phyloP scores from a whole-genome alignment of 2,888 invertebrate species.

The Dinocampus coccinellae region DNA sequence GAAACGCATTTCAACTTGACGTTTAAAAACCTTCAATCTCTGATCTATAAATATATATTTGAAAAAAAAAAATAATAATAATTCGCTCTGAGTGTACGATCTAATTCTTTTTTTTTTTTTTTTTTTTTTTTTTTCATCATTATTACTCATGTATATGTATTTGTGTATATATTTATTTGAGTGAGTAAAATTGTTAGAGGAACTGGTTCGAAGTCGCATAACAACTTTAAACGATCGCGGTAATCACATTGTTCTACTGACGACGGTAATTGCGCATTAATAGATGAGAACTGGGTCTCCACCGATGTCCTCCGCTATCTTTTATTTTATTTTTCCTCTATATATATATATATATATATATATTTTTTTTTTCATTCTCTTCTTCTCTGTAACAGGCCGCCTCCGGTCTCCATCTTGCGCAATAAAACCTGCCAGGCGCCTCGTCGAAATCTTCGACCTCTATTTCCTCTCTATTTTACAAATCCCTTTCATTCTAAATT shows the following conservation, averaged over 20 bases:
- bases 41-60: neutral
- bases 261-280: constrained; percentile 61
- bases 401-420: constrained; percentile 47
- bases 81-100: neutral
- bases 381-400: constrained; percentile 17
- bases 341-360: neutral
- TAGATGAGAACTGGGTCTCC: constrained; percentile 64
- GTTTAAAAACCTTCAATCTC: constrained; percentile 20
- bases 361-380: constrained; percentile 10
- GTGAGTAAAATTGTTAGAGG: constrained; percentile 37
- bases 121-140: neutral
- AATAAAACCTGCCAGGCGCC: constrained; percentile 35
- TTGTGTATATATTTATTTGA: constrained; percentile 15
- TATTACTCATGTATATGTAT: neutral
- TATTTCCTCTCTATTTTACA: constrained; percentile 3
- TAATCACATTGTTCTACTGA: constrained; percentile 60
- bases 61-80: neutral
- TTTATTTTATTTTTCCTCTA: constrained; percentile 28
- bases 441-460: constrained; percentile 28
- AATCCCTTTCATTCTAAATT: constrained; percentile 37
- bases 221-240: constrained; percentile 55
- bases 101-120: neutral
- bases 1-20: constrained; percentile 38
- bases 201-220: constrained; percentile 51
- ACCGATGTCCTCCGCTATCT: constrained; percentile 40